phyloP scores from a whole-genome alignment of 2,888 invertebrate genomes.

The Hydraecia micacea region DNA sequence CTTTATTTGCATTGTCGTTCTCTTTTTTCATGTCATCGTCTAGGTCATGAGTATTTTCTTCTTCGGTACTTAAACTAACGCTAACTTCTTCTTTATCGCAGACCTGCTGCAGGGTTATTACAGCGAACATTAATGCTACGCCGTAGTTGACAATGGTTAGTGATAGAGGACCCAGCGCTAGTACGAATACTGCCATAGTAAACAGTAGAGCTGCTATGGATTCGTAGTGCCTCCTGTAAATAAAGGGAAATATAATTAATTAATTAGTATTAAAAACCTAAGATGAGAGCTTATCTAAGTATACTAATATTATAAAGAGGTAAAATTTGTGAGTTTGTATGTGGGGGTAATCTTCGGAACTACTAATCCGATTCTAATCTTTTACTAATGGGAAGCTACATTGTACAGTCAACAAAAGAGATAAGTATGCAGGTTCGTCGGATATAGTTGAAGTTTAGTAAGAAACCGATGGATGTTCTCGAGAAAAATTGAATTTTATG shows the following conservation, averaged over 20 bases:
- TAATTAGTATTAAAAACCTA: background rate
- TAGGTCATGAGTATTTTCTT: constrained; percentile 40
- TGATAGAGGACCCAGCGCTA: constrained; percentile 91
- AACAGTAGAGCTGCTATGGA: constrained; percentile 87
- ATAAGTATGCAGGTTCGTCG: no score
- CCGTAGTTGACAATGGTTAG: constrained; percentile 91
- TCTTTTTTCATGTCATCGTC: constrained; percentile 37
- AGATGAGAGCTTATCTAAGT: background rate
- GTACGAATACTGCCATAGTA: constrained; percentile 87
- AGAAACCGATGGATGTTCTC: no score
- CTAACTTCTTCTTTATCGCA: constrained; percentile 70
- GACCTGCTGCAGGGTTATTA: constrained; percentile 91
- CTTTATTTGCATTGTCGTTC: constrained; percentile 44
- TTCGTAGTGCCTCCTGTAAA: constrained; percentile 88
- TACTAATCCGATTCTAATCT: no score
- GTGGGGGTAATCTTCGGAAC: background rate
- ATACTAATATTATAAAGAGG: background rate
- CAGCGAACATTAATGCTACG: constrained; percentile 88
- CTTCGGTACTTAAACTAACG: constrained; percentile 1
- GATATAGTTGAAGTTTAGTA: no score
- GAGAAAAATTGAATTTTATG: no score
- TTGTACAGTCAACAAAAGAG: no score
- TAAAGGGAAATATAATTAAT: constrained; percentile 33
- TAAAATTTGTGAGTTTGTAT: background rate
- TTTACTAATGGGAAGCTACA: no score